Evolutionary conservation across 2,888 invertebrate species (phyloP).

Genomic region (Gari tellinella): DNA sequence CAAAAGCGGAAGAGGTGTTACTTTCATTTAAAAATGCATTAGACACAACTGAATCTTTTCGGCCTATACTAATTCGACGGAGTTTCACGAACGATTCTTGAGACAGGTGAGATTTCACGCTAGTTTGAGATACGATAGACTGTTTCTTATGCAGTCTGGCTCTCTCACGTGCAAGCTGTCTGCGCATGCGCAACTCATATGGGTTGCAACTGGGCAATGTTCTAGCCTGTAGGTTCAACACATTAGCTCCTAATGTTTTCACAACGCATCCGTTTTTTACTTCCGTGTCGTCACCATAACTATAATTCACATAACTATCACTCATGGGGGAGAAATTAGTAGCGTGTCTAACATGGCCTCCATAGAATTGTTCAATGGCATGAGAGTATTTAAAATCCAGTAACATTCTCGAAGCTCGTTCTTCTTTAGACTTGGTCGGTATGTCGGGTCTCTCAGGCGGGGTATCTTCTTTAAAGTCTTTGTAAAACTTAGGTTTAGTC

Average conservation of each 20-base stretch:
- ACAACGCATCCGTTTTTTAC: slow-evolving; percentile 51
- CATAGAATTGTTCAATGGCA: slow-evolving; percentile 50
- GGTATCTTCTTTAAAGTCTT: slow-evolving; percentile 32
- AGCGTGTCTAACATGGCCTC: slow-evolving; percentile 17
- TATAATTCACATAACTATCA: not conserved
- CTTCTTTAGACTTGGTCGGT: slow-evolving; percentile 27
- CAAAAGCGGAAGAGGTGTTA: no score
- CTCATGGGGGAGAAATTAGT: slow-evolving; percentile 5
- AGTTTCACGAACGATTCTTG: no score
- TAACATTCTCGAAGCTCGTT: slow-evolving; percentile 34
- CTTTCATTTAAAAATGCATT: no score
- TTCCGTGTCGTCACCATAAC: slow-evolving; percentile 20
- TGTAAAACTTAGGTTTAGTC: slow-evolving; percentile 11
- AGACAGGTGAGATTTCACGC: no score
- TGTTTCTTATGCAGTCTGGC: slow-evolving; percentile 12
- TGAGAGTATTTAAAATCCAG: slow-evolving; percentile 52
- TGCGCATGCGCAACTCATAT: slow-evolving; percentile 43
- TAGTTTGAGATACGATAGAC: not conserved
- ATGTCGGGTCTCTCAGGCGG: slow-evolving; percentile 25
- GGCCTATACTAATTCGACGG: no score
- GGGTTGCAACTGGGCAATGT: slow-evolving; percentile 55
- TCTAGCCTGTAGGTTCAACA: slow-evolving; percentile 40
- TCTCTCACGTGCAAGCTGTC: slow-evolving; percentile 36
- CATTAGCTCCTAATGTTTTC: slow-evolving; percentile 42
- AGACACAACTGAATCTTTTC: no score